Base-by-base conservation (phyloP, 2,888 invertebrate genomes). In the Dromius quadrimaculatus region DNA sequence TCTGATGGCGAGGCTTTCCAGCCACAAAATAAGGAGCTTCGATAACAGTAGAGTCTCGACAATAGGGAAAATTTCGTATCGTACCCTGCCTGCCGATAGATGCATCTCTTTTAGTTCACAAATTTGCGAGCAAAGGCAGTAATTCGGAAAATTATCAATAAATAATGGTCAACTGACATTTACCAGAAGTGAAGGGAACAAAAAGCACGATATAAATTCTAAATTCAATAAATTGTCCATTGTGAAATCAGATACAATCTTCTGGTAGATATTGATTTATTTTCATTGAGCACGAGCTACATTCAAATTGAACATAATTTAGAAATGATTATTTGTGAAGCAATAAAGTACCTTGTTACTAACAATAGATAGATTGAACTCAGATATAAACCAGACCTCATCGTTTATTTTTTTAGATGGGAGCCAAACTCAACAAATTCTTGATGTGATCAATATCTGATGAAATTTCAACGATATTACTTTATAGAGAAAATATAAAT, bases 121-220 rank as follows among this genome's bases (percentile, higher is more conserved):
- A 8, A 8, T n/a, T 8, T 8, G 8, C 32, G 32, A 36, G 13
- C n/a, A n/a, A 36, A 36, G 13, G 13, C 36, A 36, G 4, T 11
- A 22, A 61, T 38, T 36, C 22, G 20, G 41, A 41, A 41, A 13
- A 38, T 9, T n/a, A 13, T 15, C 19, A 36, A 20, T 11, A 8
- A 32, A 32, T 20, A 28, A 54, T 38, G 38, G 61, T 41, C 61
- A 61, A 36, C 20, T 61, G 61, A 61, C 61, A 61, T 61, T 61
- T 61, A 41, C 61, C 13, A 41, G 9, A 34, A 41, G 61, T 61
- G 61, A 61, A 61, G 41, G 61, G 61, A 28, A 54, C 15, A 54
- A 54, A 11, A 54, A 23, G 23, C 47, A 4, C 20, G 20, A 20
- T 47, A 47, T 47, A 47, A 47, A 47, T 54, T n/a, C n/a, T 54